Evolutionary conservation across 2,888 invertebrate genomes (phyloP), one percentile per base, ranked within the genome.

Genomic region (Acronicta psi): DNA sequence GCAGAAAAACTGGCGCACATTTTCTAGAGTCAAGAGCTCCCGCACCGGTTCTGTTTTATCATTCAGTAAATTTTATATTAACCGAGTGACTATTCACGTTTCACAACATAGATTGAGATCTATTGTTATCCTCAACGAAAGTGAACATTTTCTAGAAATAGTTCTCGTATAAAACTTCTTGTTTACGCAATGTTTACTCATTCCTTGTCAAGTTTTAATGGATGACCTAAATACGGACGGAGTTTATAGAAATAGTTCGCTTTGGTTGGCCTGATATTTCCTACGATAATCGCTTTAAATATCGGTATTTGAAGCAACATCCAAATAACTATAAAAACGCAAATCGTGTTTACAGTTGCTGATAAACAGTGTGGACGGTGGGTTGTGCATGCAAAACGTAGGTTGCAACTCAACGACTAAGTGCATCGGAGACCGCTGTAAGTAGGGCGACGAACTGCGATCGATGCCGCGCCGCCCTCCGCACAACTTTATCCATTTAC

Each of bases 391-490:
- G 83, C 83, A 82, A 85, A 89, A 83, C 83, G 83, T 80, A 82
- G 84, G 84, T 86, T 83, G 87, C 84, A 84, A 83, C 84, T 81
- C 79, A 74, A 79, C 79, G 80, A 84, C 84, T 88, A 88, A 91
- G 88, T 91, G 92, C 91, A 92, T 89, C 88, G 85, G 88, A 84
- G 88, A 80, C 84, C 84, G 83, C 82, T 80, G 91, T 92, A 93
- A 93, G 92, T 93, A 93, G 93, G 92, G 86, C 93, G 92, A 92
- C 93, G 93, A 93, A 93, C 93, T 91, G 87, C 91, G 93, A 93
- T 93, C 93, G 93, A 93, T 93, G 89, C 77, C 84, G 84, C 80
- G 77, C 87, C 88, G 88, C 90, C 90, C 91, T 90, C 91, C 77
- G 84, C 78, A 87, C 90, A 91, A 92, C 90, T 93, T 92, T 91